phyloP scores from a whole-genome alignment of 2,888 invertebrate species.

The Camptogramma bilineatum region DNA sequence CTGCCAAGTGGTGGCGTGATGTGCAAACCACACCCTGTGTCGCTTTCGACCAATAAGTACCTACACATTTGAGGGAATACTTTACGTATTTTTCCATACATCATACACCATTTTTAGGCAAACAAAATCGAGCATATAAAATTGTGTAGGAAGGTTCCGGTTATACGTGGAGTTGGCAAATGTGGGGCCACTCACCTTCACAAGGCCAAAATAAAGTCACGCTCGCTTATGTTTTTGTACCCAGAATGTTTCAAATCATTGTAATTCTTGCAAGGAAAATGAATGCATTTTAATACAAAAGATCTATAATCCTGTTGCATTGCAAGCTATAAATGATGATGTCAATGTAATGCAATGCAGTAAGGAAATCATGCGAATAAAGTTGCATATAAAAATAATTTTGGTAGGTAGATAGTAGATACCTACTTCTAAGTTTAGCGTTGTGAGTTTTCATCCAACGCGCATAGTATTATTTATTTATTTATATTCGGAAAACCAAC shows the following conservation, averaged over 20 bases:
- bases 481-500: no score
- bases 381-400: neutral
- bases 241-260: constrained; percentile 36
- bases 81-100: constrained; percentile 18
- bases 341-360: neutral
- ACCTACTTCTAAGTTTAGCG: no score
- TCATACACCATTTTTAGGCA: constrained; percentile 27
- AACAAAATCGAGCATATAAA: constrained; percentile 37
- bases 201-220: constrained; percentile 57
- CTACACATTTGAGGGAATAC: constrained; percentile 23
- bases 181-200: constrained; percentile 60
- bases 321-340: neutral
- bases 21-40: constrained; percentile 52
- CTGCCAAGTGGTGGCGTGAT: constrained; percentile 52
- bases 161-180: constrained; percentile 41
- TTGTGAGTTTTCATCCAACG: no score
- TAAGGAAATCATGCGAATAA: neutral
- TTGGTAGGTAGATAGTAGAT: no score
- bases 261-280: constrained; percentile 1
- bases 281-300: neutral
- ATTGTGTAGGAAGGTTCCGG: constrained; percentile 38
- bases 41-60: constrained; percentile 38
- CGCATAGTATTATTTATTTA: no score
- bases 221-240: constrained; percentile 48
- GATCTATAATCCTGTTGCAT: neutral